Evolutionary conservation across 2,113 vertebrate species (phyloP).

Genomic region (Eublepharis macularius): DNA sequence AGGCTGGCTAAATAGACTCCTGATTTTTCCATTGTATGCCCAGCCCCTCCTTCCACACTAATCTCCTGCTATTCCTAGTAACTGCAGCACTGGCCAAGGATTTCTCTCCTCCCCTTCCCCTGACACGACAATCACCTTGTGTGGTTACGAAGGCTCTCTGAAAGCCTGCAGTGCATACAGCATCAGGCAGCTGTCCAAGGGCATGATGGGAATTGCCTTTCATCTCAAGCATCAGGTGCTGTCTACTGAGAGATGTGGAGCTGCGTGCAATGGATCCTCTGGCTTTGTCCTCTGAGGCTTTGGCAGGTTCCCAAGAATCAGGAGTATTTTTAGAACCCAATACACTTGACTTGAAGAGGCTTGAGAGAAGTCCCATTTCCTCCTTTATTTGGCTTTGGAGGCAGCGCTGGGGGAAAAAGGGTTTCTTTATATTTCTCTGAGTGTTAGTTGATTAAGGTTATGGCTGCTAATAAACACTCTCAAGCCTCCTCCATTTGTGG

Average conservation of each 20-base stretch:
- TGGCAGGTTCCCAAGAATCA: slow-evolving; percentile 50
- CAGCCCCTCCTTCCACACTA: background rate
- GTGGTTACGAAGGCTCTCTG: background rate
- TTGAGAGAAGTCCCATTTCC: slow-evolving; percentile 67
- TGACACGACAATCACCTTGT: too few relatives aligned
- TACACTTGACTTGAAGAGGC: slow-evolving; percentile 34
- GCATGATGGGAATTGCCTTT: slow-evolving; percentile 9
- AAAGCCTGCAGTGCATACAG: background rate
- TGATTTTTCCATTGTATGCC: background rate
- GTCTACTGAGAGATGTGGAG: background rate
- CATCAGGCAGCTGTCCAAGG: background rate
- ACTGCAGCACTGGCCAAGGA: background rate
- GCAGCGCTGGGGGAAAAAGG: slow-evolving; percentile 39
- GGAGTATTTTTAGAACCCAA: slow-evolving; percentile 37
- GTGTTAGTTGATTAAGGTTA: slow-evolving; percentile 74
- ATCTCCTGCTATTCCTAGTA: background rate
- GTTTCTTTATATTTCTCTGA: slow-evolving; percentile 66
- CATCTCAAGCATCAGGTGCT: background rate
- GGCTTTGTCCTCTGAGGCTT: slow-evolving; percentile 33
- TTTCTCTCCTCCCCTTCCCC: too few relatives aligned
- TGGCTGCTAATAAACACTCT: slow-evolving; percentile 69
- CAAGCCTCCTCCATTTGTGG: slow-evolving; percentile 25
- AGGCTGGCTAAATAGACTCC: background rate
- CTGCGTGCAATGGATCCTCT: background rate
- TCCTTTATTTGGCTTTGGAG: slow-evolving; percentile 72